These are phyloP conservation scores for Procambarus clarkii DNA, from an alignment of 1,140 invertebrate genomes.

Conservation along the genomic window DNA sequence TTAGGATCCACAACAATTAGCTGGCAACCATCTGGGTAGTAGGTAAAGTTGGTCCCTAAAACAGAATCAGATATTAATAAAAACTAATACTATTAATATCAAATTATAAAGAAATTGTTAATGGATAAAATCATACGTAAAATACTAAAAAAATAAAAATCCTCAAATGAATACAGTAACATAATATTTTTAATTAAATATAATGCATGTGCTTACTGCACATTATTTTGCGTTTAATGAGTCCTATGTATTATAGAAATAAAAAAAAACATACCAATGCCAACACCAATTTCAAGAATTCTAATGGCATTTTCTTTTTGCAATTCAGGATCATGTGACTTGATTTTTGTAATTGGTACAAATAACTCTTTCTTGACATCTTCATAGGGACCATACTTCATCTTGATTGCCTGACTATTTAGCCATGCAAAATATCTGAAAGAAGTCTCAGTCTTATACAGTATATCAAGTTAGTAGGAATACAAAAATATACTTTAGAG, in stretches of 20 bases:
- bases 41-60: constrained; percentile 74
- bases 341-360: neutral
- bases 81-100: too few species aligned
- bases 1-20: constrained; percentile 74
- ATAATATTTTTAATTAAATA: too few species aligned
- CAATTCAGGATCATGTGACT: constrained; percentile 42
- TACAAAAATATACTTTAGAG: too few species aligned
- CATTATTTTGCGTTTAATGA: too few species aligned
- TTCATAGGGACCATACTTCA: constrained; percentile 28
- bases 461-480: too few species aligned
- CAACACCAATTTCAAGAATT: constrained; percentile 55
- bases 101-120: too few species aligned
- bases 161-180: too few species aligned
- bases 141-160: too few species aligned
- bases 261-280: constrained; percentile 19
- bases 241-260: neutral
- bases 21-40: constrained; percentile 74
- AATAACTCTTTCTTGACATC: constrained; percentile 21
- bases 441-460: neutral
- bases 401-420: constrained; percentile 4
- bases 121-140: too few species aligned
- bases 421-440: constrained; percentile 50
- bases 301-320: constrained; percentile 43
- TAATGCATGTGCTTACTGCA: too few species aligned
- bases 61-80: neutral